Percentiles rank a stretch among this genome's conserved stretches.
Conservation (phyloP, 2,797 vertebrate species). For the Syndactyla subalaris region DNA sequence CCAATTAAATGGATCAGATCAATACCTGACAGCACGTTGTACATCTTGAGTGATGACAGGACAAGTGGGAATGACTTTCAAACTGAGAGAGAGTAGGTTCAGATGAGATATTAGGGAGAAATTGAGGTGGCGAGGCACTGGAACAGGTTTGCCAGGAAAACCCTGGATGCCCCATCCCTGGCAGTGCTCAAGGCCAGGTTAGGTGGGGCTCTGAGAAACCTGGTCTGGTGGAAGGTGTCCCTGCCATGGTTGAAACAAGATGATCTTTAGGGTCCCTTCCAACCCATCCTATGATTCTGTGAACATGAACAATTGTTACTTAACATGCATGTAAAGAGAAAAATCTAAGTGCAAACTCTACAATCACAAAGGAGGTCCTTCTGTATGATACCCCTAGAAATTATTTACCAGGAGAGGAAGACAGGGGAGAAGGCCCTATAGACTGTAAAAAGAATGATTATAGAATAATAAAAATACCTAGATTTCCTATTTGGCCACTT, state of each 20-base stretch:
- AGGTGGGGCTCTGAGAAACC: not conserved
- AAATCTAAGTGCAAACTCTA: not conserved
- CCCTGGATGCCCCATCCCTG: not conserved
- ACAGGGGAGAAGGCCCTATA: not conserved
- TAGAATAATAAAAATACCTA: not conserved
- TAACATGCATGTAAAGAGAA: not conserved
- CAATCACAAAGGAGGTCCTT: not conserved
- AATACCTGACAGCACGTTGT: not conserved
- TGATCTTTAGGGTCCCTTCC: not conserved
- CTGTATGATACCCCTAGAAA: not conserved
- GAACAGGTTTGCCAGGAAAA: not conserved
- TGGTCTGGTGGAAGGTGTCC: not conserved
- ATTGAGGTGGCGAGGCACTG: rapidly evolving
- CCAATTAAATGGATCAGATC: not conserved
- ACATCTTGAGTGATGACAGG: not conserved
- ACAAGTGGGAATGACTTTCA: not conserved
- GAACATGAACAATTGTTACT: not conserved
- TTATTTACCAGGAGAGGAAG: not conserved
- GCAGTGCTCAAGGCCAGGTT: not conserved
- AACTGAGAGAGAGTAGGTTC: not conserved
- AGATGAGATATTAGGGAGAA: not conserved
- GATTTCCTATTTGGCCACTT: not conserved
- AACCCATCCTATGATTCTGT: not conserved
- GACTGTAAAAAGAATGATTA: not conserved
- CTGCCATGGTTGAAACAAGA: not conserved